These are phyloP conservation scores for Nycticorax nycticorax DNA, from an alignment of 2,113 vertebrate species.

Conservation along the genomic window DNA sequence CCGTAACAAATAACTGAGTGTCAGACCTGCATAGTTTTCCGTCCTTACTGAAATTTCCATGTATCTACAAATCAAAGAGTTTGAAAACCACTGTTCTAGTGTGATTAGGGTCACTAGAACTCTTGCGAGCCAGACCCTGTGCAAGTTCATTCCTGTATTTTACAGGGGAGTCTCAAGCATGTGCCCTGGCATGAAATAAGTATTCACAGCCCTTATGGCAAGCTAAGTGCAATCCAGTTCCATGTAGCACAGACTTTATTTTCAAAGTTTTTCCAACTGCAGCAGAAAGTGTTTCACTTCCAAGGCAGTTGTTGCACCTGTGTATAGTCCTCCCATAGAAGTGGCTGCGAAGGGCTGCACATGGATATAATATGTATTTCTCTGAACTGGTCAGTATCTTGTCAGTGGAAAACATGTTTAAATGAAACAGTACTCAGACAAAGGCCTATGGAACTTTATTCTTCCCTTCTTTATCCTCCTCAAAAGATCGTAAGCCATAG, in stretches of 20 bases:
- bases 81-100: background rate
- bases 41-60: background rate
- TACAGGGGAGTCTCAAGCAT: background rate
- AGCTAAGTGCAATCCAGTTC: background rate
- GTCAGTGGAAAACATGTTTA: background rate
- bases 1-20: background rate
- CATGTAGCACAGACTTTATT: background rate
- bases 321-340: background rate
- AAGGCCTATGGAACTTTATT: background rate
- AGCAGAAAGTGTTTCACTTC: background rate
- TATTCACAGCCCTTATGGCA: background rate
- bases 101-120: background rate
- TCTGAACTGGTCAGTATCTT: background rate
- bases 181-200: background rate
- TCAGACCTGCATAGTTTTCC: background rate
- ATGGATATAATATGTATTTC: accelerated
- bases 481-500: background rate
- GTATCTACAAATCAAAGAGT: background rate
- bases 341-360: background rate
- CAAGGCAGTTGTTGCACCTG: background rate
- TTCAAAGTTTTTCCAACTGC: background rate
- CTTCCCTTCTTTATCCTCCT: background rate
- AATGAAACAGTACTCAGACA: background rate
- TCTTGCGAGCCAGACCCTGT: background rate
- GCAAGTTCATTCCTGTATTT: background rate